Evolutionary conservation across 2,888 invertebrate genomes (phyloP), one percentile per base, ranked within the genome.

Genomic region (Philaethria dido): DNA sequence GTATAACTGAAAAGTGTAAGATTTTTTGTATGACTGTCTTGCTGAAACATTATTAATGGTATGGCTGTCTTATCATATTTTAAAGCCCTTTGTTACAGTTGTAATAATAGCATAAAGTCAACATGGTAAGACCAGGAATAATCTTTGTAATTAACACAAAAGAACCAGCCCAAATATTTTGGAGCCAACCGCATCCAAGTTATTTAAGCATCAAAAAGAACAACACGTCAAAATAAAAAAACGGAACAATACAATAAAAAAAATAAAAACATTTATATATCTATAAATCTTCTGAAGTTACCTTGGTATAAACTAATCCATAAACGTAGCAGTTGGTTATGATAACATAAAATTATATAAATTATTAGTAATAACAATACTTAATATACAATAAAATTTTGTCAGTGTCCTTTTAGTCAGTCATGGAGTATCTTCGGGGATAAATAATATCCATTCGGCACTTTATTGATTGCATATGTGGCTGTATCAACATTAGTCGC

Each of bases 191-290:
- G 13, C 11, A 20, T 47, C 47, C 22, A 25, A 25, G 22, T 11
- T n/a, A 48, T 25, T 48, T 25, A 48, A 2, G 22, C n/a, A 25
- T 25, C n/a, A 22, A 48, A 48, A 8, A 48, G 25, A 25, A 48
- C 25, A 25, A 48, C 22, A 48, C 48, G 13, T 48, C 14, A 48
- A 48, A 48, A 48, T 22, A 48, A 48, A 22, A 47, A 48, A 13
- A 22, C n/a, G 5, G 13, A 47, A 48, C 48, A 48, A 6, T 48
- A 48, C 48, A 48, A n/a, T 6, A 16, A 13, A 29, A 6, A n/a
- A 29, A 61, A 11, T 16, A 52, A 62, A 60, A 60, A 54, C 25
- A 48, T n/a, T 14, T 13, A 13, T 39, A 39, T 25, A 25, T 48
- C 48, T 22, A 25, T 48, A 48, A n/a, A 25, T 48, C 25, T 14